Conservation (phyloP, 2,888 invertebrate species). For the Teinopalpus imperialis region DNA sequence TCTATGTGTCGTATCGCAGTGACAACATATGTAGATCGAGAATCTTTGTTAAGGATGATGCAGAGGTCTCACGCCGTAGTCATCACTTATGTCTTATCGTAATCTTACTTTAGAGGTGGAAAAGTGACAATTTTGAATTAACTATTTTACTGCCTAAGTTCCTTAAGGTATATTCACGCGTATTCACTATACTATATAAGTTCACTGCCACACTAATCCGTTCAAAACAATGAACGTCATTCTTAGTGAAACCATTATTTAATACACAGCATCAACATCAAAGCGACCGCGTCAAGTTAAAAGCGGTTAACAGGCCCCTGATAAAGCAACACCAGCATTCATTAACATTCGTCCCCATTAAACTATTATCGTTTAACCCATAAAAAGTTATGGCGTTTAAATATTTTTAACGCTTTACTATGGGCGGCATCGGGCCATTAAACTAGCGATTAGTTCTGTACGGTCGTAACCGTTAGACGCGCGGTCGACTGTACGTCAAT, state of each 20-base stretch:
- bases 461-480: conserved; percentile 1
- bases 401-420: conserved; percentile 60
- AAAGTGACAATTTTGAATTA: no score
- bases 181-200: no score
- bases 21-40: no score
- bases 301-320: conserved; percentile 44
- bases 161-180: no score
- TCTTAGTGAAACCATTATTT: neutral
- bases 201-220: no score
- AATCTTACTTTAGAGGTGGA: no score
- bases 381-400: conserved; percentile 70
- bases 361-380: conserved; percentile 61
- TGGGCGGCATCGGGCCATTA: conserved; percentile 17
- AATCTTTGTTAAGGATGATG: no score
- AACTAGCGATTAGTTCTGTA: conserved; percentile 8
- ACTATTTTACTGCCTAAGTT: no score
- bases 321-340: conserved; percentile 50
- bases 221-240: no score
- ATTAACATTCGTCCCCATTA: conserved; percentile 50
- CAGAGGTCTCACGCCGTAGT: no score
- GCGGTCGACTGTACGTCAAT: neutral
- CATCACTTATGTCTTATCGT: no score
- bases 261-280: conserved; percentile 38
- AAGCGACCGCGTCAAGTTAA: conserved; percentile 46
- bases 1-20: no score